Evolutionary conservation across 2,888 invertebrate species (phyloP), one percentile per base, ranked within the genome.

Genomic region (Agrotis segetum): DNA sequence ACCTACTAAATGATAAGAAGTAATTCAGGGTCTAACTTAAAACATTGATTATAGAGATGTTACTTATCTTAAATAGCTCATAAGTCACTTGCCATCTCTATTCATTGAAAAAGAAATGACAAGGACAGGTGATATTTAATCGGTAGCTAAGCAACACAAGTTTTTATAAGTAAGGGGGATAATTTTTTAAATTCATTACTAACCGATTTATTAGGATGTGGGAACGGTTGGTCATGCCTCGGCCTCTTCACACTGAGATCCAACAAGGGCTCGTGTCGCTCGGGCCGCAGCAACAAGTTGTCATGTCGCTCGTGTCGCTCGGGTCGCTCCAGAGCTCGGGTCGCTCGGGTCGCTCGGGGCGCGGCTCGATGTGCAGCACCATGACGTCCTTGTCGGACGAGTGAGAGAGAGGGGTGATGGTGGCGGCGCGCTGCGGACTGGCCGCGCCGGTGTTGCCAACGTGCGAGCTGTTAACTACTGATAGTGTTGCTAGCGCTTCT

Each of bases 341-440:
- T 88, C 98, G 98, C 0, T 97, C 97, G 1, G 96, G 96, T 47
- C 90, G 95, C 92, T 83, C 88, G 34, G 90, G 7, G 58, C 97
- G 96, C n/a, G 96, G 96, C 84, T 97, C 94, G 1, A 96, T 93
- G 82, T 96, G 96, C 68, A 96, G 88, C 66, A 98, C 96, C 71
- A 97, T 97, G 60, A 98, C 93, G 79, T 97, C 97, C 83, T 97
- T 97, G 81, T 97, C 96, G 21, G 72, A 56, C 11, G 77, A 97
- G 60, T 98, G 97, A 82, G 97, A 96, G 46, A 97, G 97, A 56
- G 97, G 94, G n/a, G 97, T 97, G 87, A 98, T 97, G 74, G 97
- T 96, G 84, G 97, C 93, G 60, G 96, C 90, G 56, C 96, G 96
- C 74, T 96, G 93, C 19, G 94, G 94, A 1, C 88, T 91, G 67